These are phyloP conservation scores for Embidobia sp. DNA, from an alignment of 2,888 invertebrate genomes.

Conservation along the genomic window DNA sequence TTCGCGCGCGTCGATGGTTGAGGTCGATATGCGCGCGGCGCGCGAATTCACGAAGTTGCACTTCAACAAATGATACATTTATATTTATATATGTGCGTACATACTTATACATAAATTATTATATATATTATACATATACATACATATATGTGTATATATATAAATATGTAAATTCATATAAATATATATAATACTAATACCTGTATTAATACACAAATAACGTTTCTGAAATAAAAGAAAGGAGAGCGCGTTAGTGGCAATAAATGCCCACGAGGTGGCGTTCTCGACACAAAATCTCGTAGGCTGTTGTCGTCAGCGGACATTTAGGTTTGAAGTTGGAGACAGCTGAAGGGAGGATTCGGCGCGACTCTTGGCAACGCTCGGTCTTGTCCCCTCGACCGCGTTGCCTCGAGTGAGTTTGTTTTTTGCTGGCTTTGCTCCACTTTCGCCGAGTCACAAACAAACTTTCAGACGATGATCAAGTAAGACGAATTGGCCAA, in stretches of 20 bases:
- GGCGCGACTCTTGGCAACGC: conserved; percentile 61
- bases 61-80: no score
- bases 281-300: conserved; percentile 16
- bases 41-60: conserved; percentile 61
- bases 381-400: not conserved
- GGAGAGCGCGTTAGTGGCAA: no score
- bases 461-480: no score
- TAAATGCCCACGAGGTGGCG: conserved; percentile 8
- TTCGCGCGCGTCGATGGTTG: conserved; percentile 66
- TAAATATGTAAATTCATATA: no score
- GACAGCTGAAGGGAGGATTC: conserved; percentile 33
- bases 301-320: conserved; percentile 12
- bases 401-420: conserved; percentile 52
- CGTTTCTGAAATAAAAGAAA: no score
- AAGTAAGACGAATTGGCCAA: no score
- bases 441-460: no score
- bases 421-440: conserved; percentile 30
- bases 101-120: no score
- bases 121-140: not conserved
- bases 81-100: no score
- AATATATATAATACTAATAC: no score
- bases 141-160: not conserved
- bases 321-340: conserved; percentile 47
- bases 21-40: conserved; percentile 71
- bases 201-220: no score